phyloP scores from a whole-genome alignment of 2,888 invertebrate genomes.

The Hypsopygia costalis region DNA sequence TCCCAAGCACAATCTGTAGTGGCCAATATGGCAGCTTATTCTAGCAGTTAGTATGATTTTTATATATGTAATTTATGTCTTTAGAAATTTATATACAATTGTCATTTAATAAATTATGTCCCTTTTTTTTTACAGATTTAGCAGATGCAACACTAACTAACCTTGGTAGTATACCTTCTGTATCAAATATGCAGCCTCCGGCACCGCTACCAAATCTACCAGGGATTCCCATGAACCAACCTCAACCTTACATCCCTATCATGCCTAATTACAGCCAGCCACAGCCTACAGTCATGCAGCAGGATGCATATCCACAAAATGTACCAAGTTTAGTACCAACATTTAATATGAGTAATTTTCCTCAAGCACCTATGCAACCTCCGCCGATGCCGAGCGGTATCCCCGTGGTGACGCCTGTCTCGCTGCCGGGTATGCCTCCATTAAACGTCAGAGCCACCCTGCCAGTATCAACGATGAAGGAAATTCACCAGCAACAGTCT shows the following conservation, averaged over 20 bases:
- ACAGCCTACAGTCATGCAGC: constrained; percentile 22
- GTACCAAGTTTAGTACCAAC: constrained; percentile 58
- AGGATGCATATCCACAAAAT: constrained; percentile 11
- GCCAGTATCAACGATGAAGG: constrained; percentile 82
- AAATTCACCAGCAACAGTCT: constrained; percentile 69
- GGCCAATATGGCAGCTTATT: constrained; percentile 69
- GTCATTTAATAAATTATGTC: too few species aligned
- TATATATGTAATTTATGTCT: constrained; percentile 1
- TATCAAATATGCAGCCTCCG: constrained; percentile 74
- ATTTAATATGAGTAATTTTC: constrained; percentile 66
- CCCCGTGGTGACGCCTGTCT: constrained; percentile 84
- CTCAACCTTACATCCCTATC: constrained; percentile 76
- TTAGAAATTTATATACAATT: not conserved
- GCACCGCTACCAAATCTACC: constrained; percentile 74
- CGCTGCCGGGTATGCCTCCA: constrained; percentile 89
- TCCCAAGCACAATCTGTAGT: constrained; percentile 63
- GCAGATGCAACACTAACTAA: constrained; percentile 72
- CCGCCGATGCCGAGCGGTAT: constrained; percentile 54
- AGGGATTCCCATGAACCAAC: constrained; percentile 76
- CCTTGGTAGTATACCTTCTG: constrained; percentile 71
- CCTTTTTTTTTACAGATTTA: constrained; percentile 60
- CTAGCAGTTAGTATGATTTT: constrained; percentile 62
- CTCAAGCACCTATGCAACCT: constrained; percentile 50
- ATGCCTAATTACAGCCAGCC: constrained; percentile 66
- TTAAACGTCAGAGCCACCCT: constrained; percentile 88